Percentiles rank a stretch among this genome's conserved stretches.
Conservation (phyloP, 2,888 invertebrate genomes). For the Tuberolachnus salignus region DNA sequence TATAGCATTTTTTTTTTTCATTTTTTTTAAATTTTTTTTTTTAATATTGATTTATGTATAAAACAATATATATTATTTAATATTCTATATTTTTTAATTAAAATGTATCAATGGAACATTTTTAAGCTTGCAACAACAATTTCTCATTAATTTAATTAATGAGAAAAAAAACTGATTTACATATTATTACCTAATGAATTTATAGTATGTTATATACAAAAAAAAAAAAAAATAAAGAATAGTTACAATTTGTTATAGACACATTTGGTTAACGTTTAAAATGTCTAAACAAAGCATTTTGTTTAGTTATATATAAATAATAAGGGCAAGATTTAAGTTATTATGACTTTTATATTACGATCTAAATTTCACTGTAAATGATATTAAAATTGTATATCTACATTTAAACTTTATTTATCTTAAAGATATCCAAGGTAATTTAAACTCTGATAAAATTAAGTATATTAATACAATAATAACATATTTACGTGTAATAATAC, state of each 20-base stretch:
- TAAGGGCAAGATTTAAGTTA: background rate
- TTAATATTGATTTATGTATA: background rate
- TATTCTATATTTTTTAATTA: constrained; percentile 24
- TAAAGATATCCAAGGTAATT: background rate
- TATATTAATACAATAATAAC: background rate
- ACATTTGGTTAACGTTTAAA: background rate
- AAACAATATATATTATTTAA: background rate
- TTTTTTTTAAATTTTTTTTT: background rate
- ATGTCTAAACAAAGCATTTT: background rate
- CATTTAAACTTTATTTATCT: background rate
- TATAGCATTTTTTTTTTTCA: background rate
- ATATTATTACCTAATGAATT: background rate
- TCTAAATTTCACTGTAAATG: background rate
- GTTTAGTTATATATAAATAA: background rate
- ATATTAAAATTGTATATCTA: background rate
- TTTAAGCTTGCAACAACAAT: constrained; percentile 4
- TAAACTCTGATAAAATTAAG: background rate
- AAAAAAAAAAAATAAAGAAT: background rate
- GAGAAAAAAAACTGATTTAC: background rate
- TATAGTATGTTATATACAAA: background rate
- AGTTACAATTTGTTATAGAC: background rate
- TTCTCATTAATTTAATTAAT: background rate
- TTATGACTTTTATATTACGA: background rate
- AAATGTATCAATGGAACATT: constrained; percentile 10
- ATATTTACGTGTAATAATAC: constrained; percentile 1